Base-by-base conservation (phyloP, 2,888 invertebrate species). In the Mesorhabditis sp. region DNA sequence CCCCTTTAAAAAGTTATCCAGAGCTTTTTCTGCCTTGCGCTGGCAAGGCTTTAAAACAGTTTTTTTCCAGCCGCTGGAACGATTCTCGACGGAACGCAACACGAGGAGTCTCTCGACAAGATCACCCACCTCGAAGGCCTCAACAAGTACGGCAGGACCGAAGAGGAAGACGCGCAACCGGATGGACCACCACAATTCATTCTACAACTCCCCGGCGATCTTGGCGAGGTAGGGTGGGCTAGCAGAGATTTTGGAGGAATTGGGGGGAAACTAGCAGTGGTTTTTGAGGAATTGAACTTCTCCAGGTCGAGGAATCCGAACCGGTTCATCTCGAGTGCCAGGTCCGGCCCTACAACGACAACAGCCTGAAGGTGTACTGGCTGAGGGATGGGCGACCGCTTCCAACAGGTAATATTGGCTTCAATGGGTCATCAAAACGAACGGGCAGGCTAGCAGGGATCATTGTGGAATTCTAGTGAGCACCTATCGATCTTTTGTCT, bases 291-390 rank as follows among this genome's bases (percentile, higher is more conserved):
- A 45, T 6, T 41, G 58, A 1, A 62, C 62, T 15, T n/a, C 69
- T 71, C 4, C 70, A 82, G 86, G 76, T 91, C 83, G 96, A 97
- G 89, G 84, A 84, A 71, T 83, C 84, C 62, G 78, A 94, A 93
- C 63, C 92, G 3, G 93, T 95, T 72, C 95, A 96, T 88, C 94
- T 97, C 87, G 96, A 97, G 92, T 88, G 94, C 75, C 91, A 95
- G 75, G 92, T 97, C 66, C 93, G 94, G 85, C 97, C 96, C 1
- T 92, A 94, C 87, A 94, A 92, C 85, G 97, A 97, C 87, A 90
- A 94, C 44, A 92, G 92, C 41, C 91, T 97, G 91, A 90, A 85
- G 67, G 87, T 89, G 45, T 94, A 87, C 87, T 98, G 97, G 95
- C 94, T 92, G 89, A 91, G 92, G 73, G 95, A 98, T 86, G 95